Evolutionary conservation across 2,888 invertebrate species (phyloP), one percentile per base, ranked within the genome.

Genomic region (Plusia festucae): DNA sequence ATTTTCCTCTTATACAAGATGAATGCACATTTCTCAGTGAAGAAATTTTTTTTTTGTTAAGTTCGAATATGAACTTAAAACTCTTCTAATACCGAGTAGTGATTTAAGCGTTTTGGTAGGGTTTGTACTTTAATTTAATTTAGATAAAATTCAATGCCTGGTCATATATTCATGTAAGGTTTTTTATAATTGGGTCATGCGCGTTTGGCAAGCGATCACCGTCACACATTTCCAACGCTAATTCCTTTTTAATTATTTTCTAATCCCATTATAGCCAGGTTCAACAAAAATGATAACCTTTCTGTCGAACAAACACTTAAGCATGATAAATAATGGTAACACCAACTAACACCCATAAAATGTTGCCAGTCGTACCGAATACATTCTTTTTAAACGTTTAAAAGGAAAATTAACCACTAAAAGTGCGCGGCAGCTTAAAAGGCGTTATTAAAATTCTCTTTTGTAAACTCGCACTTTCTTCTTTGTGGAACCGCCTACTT

Each of bases 401-500:
- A 68, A 78, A 76, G 44, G 66, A 68, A 76, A 73, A 78, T 79
- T 79, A 79, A 70, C 80, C 77, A 53, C 66, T 66, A 68, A 70
- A 68, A 56, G 56, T 72, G 32, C 18, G 53, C 55, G 46, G 8
- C 55, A 30, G 32, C 57, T 53, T 22, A 52, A 57, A 65, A 22
- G 16, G 59, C 65, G 73, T 73, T 76, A 76, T 79, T 79, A 79
- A 79, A 70, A 68, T 68, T 78, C 80, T 55, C 63, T 76, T 75
- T 70, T 60, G 11, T 53, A 58, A 73, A 60, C 63, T 69, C 56
- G 11, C 59, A 56, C 65, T 73, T 66, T 54, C 49, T 18, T 27
- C 63, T 76, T 76, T 69, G 68, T 76, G 40, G 18, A 58, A 56
- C 18, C 22, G 30, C 9, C n/a, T 27, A 7, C 24, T 16, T 34